phyloP scores from a whole-genome alignment of 2,113 vertebrate species.

The Pavo muticus region DNA sequence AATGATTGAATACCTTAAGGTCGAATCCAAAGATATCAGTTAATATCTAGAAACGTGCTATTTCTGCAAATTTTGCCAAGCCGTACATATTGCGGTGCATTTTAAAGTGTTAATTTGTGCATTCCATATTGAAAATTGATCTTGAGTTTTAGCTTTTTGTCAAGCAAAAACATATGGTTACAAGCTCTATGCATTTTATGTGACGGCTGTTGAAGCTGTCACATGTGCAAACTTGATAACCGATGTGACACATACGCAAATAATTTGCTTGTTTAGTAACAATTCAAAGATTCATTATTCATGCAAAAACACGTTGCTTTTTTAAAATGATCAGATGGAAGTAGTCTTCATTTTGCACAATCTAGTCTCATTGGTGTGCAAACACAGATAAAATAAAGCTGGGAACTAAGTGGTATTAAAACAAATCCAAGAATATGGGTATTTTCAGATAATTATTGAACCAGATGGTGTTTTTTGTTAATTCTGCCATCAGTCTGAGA shows the following conservation, averaged over 20 bases:
- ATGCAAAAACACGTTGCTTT: constrained; percentile 80
- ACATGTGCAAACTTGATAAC: constrained; percentile 89
- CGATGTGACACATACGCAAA: constrained; percentile 85
- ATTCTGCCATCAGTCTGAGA: constrained; percentile 89
- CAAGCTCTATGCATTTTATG: constrained; percentile 85
- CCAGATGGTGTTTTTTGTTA: constrained; percentile 90
- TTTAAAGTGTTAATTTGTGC: constrained; percentile 89
- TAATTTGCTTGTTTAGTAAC: constrained; percentile 89
- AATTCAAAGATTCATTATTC: constrained; percentile 84
- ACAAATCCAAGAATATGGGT: constrained; percentile 83
- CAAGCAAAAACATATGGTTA: constrained; percentile 92
- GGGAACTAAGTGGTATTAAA: constrained; percentile 81
- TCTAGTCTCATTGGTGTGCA: constrained; percentile 81
- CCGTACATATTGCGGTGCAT: constrained; percentile 82
- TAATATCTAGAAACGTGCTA: constrained; percentile 84
- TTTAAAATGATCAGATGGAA: constrained; percentile 83
- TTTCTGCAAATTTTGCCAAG: constrained; percentile 85
- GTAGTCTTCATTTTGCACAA: constrained; percentile 80
- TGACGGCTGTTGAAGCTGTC: constrained; percentile 89
- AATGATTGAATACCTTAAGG: constrained; percentile 98
- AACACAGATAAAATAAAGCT: constrained; percentile 84
- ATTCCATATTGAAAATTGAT: constrained; percentile 88
- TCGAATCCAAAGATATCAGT: constrained; percentile 94
- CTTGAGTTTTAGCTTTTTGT: constrained; percentile 86
- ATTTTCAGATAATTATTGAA: constrained; percentile 88